Evolutionary conservation across 2,113 vertebrate species (phyloP).

Genomic region (Lonchura striata): DNA sequence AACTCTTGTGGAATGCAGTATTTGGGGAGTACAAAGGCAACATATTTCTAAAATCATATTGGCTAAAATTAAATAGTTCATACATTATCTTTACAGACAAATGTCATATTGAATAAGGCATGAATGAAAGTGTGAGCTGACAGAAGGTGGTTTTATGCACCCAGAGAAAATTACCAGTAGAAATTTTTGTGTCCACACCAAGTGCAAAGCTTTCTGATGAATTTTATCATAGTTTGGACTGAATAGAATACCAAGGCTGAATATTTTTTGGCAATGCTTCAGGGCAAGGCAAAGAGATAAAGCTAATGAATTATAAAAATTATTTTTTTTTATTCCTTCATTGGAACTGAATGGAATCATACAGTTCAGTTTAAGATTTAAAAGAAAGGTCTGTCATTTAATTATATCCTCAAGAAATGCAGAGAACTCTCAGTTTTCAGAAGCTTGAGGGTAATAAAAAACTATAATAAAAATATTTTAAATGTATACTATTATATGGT

Average conservation of each 20-base stretch:
- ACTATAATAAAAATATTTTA: neutral
- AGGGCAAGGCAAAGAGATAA: neutral
- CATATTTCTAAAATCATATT: neutral
- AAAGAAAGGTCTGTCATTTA: neutral
- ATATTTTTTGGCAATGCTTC: neutral
- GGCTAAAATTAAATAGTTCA: neutral
- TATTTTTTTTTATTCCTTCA: neutral
- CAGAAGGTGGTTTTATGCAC: neutral
- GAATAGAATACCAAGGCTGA: neutral
- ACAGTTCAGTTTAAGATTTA: neutral
- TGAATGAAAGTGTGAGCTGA: neutral
- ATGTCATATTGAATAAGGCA: neutral
- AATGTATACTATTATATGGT: neutral
- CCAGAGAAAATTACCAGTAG: neutral
- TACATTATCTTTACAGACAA: neutral
- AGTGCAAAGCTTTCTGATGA: neutral
- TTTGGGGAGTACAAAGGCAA: neutral
- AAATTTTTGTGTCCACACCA: neutral
- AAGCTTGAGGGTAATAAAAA: neutral
- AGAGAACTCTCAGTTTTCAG: neutral
- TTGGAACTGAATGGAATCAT: neutral
- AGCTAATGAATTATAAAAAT: neutral
- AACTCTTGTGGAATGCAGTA: neutral
- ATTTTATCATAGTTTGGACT: neutral
- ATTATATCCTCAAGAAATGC: neutral